Evolutionary conservation across 35 echinoderm and acorn worm genomes (phyloP).

Genomic region (Patiria miniata): DNA sequence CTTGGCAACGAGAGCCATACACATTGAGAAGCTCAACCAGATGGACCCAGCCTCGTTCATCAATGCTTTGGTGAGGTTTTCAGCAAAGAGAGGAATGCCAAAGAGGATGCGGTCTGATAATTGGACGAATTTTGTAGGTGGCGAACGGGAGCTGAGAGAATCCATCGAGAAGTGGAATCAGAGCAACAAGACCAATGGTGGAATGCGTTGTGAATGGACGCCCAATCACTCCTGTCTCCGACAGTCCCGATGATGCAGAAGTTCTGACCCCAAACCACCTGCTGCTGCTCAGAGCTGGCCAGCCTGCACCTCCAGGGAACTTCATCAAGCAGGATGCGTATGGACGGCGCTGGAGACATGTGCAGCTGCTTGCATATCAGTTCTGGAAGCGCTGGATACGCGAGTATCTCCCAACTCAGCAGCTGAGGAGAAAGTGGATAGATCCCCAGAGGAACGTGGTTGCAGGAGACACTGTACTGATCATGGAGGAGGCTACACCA

Average conservation of each 20-base stretch:
- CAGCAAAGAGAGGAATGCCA: slow-evolving; percentile 35
- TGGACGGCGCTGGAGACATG: neutral
- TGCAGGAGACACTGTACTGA: slow-evolving; percentile 13
- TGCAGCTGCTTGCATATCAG: neutral
- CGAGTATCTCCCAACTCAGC: slow-evolving; percentile 9
- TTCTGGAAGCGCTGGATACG: slow-evolving; percentile 13
- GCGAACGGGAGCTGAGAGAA: slow-evolving; percentile 38
- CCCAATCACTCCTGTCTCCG: slow-evolving; percentile 34
- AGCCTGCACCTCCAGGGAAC: neutral
- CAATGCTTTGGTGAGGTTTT: slow-evolving; percentile 45
- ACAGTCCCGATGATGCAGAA: neutral
- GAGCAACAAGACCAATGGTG: neutral
- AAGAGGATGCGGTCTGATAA: slow-evolving; percentile 54
- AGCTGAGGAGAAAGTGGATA: neutral
- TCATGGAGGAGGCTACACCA: neutral
- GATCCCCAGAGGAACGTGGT: slow-evolving; percentile 1
- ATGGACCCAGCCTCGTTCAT: slow-evolving; percentile 55
- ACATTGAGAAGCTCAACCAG: slow-evolving; percentile 45
- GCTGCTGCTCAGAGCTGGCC: neutral
- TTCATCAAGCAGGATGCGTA: neutral
- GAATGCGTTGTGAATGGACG: slow-evolving; percentile 33
- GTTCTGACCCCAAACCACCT: slow-evolving; percentile 54
- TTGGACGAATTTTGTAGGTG: slow-evolving; percentile 65
- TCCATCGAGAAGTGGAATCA: neutral
- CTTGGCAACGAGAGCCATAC: slow-evolving; percentile 59